Evolutionary conservation across 2,113 vertebrate genomes (phyloP).

Genomic region (Taurulus bubalis): DNA sequence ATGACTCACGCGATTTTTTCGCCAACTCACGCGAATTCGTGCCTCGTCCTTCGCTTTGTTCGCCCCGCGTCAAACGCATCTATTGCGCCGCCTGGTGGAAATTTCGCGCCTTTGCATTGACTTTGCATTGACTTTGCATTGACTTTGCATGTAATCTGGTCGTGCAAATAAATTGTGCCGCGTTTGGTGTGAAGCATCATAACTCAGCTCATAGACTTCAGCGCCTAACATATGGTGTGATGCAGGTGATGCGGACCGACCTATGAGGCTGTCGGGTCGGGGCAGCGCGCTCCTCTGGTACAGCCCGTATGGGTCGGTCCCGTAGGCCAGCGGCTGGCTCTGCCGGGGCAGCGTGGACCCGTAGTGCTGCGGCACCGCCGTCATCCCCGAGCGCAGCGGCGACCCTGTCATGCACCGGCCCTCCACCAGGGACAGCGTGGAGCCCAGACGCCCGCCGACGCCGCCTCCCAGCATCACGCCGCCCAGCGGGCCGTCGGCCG

Average conservation of each 20-base stretch:
- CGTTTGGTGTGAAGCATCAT: too few relatives aligned
- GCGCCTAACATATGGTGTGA: neutral
- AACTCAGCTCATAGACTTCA: neutral
- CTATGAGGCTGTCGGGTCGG: conserved; percentile 96
- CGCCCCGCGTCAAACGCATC: too few relatives aligned
- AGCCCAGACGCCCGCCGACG: conserved; percentile 56
- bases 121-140: too few relatives aligned
- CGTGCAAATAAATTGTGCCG: too few relatives aligned
- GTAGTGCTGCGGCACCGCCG: conserved; percentile 93
- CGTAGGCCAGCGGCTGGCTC: conserved; percentile 86
- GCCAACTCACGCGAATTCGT: too few relatives aligned
- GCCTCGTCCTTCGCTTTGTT: too few relatives aligned
- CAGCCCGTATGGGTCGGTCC: conserved; percentile 90
- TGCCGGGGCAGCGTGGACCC: conserved; percentile 89
- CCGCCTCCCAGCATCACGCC: conserved; percentile 46
- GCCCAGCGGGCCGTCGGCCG: conserved; percentile 64
- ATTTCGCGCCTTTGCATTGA: too few relatives aligned
- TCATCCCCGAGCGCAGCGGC: conserved; percentile 91
- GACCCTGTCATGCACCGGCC: conserved; percentile 76
- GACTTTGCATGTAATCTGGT: too few relatives aligned
- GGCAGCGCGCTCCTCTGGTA: conserved; percentile 96
- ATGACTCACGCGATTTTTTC: too few relatives aligned
- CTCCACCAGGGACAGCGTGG: conserved; percentile 80
- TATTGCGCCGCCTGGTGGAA: too few relatives aligned
- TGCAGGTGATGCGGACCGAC: conserved; percentile 73